Conservation (phyloP, 2,888 invertebrate genomes). For the Capitulum mitella region DNA sequence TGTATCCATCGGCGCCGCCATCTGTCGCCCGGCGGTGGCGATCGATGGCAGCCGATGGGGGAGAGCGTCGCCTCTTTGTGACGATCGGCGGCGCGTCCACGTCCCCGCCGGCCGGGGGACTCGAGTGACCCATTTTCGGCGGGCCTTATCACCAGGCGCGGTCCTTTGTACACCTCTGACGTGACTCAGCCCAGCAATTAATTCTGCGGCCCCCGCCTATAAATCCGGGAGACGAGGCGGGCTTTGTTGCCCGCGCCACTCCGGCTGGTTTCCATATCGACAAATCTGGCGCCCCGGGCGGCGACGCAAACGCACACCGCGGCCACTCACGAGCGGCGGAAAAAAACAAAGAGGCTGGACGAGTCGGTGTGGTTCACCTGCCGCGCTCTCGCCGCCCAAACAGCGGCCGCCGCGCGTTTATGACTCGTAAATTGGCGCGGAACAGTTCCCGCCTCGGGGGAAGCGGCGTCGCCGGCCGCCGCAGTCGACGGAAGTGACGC, state of each 20-base stretch:
- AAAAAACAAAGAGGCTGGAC: not conserved
- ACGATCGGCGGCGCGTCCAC: not conserved
- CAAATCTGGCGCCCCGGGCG: not conserved
- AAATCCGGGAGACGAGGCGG: not conserved
- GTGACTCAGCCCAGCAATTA: not conserved
- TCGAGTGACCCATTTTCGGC: not conserved
- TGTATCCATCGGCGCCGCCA: not conserved
- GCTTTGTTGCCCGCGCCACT: not conserved
- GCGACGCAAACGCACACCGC: not conserved
- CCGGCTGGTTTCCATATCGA: not conserved
- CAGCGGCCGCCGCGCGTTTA: not conserved
- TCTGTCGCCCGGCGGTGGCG: not conserved
- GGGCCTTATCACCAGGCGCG: not conserved
- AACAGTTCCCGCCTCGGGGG: not conserved
- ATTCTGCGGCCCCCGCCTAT: not conserved
- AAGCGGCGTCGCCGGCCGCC: not conserved
- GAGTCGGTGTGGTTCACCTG: not conserved
- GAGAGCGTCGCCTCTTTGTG: not conserved
- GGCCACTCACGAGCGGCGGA: not conserved
- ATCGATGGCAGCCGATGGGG: not conserved
- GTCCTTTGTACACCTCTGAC: not conserved
- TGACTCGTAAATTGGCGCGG: not conserved
- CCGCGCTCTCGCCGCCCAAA: not conserved
- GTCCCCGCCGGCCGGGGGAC: not conserved
- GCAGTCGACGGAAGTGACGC: not conserved